Evolutionary conservation across 2,113 vertebrate genomes (phyloP), one percentile per base, ranked within the genome.

Genomic region (Mola mola): DNA sequence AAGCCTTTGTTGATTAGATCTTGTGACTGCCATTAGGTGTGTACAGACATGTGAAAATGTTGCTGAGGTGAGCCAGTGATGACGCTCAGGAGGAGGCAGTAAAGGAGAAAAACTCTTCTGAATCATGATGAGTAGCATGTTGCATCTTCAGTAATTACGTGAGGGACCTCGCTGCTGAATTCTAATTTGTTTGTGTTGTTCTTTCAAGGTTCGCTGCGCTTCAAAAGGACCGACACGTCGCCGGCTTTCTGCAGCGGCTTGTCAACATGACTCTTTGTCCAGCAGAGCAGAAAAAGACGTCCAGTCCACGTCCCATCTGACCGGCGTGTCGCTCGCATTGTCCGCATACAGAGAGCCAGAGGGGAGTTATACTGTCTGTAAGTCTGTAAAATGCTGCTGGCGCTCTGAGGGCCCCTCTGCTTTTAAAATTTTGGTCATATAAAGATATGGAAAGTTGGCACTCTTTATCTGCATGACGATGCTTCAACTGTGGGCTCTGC

Each of bases 141-240:
- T 52, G 25, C 29, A 43, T 50, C 62, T 57, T 51, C 66, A 21
- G 67, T 78, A 75, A 82, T 76, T 85, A 56, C 25, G 24, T 40
- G 24, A 60, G 76, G 63, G 63, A 47, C 66, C 59, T 82, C 63
- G 50, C 36, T 58, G 67, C 66, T 80, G 52, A 40, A 41, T 56
- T 75, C 48, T 13, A 63, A 79, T 81, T 80, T 75, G 79, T 83
- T 89, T 81, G 77, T 78, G 81, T 78, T 85, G 78, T 83, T 72
- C 67, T 62, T 83, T 89, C 82, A 83, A 70, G 88, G 79, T 88
- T 76, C 25, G 59, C 69, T 84, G 79, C 81, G 4, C 37, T 70
- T 82, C 77, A 59, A 82, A 84, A 85, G 76, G 81, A 81, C 75
- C 82, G 73, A 43, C 31, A 22, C 59, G 69, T 47, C 52, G 72